A percentile compares a stretch with the other conserved stretches of the same genome.
These are phyloP conservation scores for Tragelaphus scriptus DNA, from an alignment of 2,113 vertebrate genomes.

Conservation along the genomic window DNA sequence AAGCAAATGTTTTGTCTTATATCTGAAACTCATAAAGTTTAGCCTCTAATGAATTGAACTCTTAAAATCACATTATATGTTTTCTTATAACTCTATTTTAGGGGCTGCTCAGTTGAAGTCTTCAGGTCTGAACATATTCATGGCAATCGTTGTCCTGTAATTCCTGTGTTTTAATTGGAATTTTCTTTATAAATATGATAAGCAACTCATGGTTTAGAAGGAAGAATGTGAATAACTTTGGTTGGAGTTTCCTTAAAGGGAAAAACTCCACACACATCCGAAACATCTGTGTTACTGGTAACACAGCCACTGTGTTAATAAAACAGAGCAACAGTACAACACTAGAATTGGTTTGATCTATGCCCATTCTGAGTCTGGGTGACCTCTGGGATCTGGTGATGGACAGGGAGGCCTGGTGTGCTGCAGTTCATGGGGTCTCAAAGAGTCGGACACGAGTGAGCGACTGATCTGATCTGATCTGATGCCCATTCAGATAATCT, in stretches of 20 bases:
- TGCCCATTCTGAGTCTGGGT: neutral
- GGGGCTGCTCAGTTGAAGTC: neutral
- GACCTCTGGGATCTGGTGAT: too few relatives aligned
- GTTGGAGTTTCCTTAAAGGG: constrained; percentile 21
- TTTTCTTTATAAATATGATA: constrained; percentile 40
- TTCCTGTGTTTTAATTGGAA: constrained; percentile 37
- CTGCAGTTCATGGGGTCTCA: too few relatives aligned
- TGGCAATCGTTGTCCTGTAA: constrained; percentile 24
- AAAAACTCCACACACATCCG: neutral
- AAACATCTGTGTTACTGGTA: constrained; percentile 27
- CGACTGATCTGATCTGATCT: too few relatives aligned
- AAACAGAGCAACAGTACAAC: neutral
- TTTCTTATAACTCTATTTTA: neutral
- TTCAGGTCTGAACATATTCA: neutral
- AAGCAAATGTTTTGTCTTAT: constrained; percentile 29
- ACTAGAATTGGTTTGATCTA: neutral
- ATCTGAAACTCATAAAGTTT: constrained; percentile 29
- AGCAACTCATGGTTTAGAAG: constrained; percentile 26
- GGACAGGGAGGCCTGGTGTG: too few relatives aligned
- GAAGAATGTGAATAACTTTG: neutral
- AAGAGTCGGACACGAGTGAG: too few relatives aligned
- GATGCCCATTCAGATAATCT: neutral
- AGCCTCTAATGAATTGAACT: neutral
- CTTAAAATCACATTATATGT: constrained; percentile 35
- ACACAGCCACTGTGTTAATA: constrained; percentile 29